Evolutionary conservation across 2,888 invertebrate genomes (phyloP).

Genomic region (Drosophila quinaria): DNA sequence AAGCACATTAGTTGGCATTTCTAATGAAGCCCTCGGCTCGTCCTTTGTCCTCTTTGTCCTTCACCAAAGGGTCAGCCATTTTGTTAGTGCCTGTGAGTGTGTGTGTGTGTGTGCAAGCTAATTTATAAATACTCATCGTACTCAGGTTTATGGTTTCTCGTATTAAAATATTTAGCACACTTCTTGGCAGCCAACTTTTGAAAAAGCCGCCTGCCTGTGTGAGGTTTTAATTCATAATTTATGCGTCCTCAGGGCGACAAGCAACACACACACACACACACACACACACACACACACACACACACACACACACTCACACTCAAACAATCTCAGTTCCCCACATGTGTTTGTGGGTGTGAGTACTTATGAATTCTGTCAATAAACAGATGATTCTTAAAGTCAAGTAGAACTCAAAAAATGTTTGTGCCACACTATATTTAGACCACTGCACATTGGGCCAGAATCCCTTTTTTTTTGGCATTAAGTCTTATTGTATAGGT

Average conservation of each 20-base stretch:
- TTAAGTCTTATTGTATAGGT: no score
- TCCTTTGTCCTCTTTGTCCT: slow-evolving; percentile 32
- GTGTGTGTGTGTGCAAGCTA: slow-evolving; percentile 55
- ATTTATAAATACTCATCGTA: slow-evolving; percentile 69
- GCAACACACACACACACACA: slow-evolving; percentile 12
- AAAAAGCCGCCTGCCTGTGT: slow-evolving; percentile 40
- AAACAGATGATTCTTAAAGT: background rate
- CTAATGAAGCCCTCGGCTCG: slow-evolving; percentile 60
- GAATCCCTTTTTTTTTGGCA: no score
- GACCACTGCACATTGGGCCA: no score
- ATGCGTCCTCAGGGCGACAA: slow-evolving; percentile 66
- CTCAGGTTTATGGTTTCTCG: slow-evolving; percentile 72
- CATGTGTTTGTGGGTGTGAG: background rate
- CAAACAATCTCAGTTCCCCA: slow-evolving; percentile 1
- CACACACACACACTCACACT: slow-evolving; percentile 3
- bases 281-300: slow-evolving; percentile 9
- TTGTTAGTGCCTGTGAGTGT: slow-evolving; percentile 24
- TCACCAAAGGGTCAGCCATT: slow-evolving; percentile 64
- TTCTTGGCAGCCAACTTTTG: slow-evolving; percentile 55
- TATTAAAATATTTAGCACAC: slow-evolving; percentile 78
- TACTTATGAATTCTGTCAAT: no score
- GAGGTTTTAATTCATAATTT: slow-evolving; percentile 69
- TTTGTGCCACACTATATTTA: background rate
- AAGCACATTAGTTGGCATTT: slow-evolving; percentile 79
- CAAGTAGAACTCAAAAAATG: background rate